Evolutionary conservation across 2,888 invertebrate species (phyloP), one percentile per base, ranked within the genome.

Genomic region (Hypomecis punctinalis): DNA sequence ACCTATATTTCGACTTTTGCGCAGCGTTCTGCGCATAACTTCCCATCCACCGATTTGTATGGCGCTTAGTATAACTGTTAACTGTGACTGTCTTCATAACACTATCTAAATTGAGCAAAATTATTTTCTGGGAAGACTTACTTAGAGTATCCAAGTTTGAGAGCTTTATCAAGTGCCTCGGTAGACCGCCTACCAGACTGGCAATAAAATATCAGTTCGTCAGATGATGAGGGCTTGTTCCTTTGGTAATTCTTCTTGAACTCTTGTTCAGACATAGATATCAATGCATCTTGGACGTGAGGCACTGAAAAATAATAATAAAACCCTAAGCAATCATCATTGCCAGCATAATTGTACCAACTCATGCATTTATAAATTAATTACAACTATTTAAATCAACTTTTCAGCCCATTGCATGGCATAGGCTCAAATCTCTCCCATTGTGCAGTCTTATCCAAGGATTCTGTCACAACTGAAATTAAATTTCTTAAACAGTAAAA

Each of bases 181-280:
- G 83, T 69, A 13, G 93, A 86, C 13, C 93, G 76, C 48, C 80
- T 81, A 0, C 93, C 93, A 11, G 90, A 87, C 51, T 79, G 82
- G 70, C 93, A 93, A 69, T 93, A 93, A 72, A 93, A 92, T 37
- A 93, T 87, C 4, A 93, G 75, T 63, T 91, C 90, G 77, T 90
- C 91, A 42, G 86, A 76, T 35, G 80, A 71, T 2, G 81, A 74
- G 0, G 93, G 93, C 68, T 92, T 93, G 5, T 74, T 76, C 9
- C 90, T 82, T 3, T 84, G 77, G 70, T 80, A 93, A 43, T 85
- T 78, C 42, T 78, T 80, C 56, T 80, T 76, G 65, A 93, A 93
- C 47, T 91, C 90, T 60, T 87, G 87, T 5, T 91, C 77, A 0
- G 90, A 87, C 90, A 91, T 91, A 0, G 80, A 74, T 48, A 68